Conservation (phyloP, 2,113 vertebrate genomes). For the Caretta caretta region DNA sequence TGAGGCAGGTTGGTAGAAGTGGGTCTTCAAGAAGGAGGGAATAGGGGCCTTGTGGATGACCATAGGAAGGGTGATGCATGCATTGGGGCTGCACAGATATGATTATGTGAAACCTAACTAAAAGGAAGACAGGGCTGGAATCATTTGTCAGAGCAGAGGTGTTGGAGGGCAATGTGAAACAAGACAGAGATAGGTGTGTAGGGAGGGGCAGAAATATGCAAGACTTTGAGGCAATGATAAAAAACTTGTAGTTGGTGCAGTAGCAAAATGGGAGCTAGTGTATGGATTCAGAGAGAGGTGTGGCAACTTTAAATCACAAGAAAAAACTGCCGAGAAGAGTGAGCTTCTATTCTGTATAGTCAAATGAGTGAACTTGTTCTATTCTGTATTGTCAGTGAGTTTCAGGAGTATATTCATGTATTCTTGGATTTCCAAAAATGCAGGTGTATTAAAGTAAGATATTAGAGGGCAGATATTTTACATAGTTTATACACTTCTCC, state of each 20-base stretch:
- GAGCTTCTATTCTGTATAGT: too few relatives aligned
- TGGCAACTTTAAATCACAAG: neutral
- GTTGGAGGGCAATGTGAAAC: too few relatives aligned
- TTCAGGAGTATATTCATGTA: too few relatives aligned
- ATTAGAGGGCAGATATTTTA: neutral
- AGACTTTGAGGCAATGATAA: rapidly evolving
- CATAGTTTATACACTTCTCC: neutral
- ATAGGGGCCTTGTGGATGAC: rapidly evolving
- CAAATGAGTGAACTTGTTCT: too few relatives aligned
- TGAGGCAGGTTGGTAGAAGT: neutral
- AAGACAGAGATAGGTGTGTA: too few relatives aligned
- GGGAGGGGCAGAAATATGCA: too few relatives aligned
- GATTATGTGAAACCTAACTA: rapidly evolving
- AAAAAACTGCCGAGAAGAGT: too few relatives aligned
- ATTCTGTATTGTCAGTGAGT: too few relatives aligned
- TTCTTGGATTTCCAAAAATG: too few relatives aligned
- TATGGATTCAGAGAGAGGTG: too few relatives aligned
- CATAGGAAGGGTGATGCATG: rapidly evolving
- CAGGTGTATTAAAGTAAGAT: neutral
- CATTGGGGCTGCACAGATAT: neutral
- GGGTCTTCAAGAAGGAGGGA: neutral
- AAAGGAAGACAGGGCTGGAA: neutral
- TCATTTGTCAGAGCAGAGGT: too few relatives aligned
- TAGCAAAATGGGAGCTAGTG: neutral
- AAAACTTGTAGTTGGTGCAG: neutral